Percentiles rank a stretch among this genome's conserved stretches.
Evolutionary conservation across 2,113 vertebrate genomes (phyloP).

Genomic region (Phoenicopterus ruber): DNA sequence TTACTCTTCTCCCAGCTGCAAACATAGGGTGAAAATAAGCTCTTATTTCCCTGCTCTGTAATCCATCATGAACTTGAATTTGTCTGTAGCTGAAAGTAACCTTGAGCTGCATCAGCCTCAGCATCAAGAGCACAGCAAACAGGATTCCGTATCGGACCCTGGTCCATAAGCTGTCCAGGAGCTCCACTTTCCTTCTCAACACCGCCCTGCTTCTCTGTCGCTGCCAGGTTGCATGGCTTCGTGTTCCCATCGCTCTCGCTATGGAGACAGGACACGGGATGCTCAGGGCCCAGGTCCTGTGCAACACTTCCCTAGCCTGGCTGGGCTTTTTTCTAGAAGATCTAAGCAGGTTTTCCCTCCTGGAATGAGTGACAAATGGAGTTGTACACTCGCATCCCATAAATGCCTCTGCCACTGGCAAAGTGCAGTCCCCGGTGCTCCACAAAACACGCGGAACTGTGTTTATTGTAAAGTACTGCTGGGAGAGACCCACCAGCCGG

Average conservation of each 20-base stretch:
- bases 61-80: not conserved
- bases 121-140: not conserved
- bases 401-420: not conserved
- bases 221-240: not conserved
- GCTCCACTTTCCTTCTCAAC: not conserved
- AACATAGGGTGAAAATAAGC: not conserved
- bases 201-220: not conserved
- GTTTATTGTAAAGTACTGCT: not conserved
- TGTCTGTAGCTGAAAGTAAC: not conserved
- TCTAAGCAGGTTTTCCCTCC: not conserved
- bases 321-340: not conserved
- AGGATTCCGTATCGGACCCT: not conserved
- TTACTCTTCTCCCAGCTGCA: not conserved
- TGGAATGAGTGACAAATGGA: not conserved
- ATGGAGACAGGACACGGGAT: rapidly evolving
- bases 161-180: not conserved
- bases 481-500: not conserved
- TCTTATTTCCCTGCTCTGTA: not conserved
- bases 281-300: not conserved
- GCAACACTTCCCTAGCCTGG: not conserved
- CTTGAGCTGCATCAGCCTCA: not conserved
- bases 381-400: rapidly evolving
- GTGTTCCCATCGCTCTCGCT: rapidly evolving
- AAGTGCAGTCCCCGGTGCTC: not conserved
- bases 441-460: no score